Base-by-base conservation (phyloP, 1,140 invertebrate species). In the Magallana gigas region DNA sequence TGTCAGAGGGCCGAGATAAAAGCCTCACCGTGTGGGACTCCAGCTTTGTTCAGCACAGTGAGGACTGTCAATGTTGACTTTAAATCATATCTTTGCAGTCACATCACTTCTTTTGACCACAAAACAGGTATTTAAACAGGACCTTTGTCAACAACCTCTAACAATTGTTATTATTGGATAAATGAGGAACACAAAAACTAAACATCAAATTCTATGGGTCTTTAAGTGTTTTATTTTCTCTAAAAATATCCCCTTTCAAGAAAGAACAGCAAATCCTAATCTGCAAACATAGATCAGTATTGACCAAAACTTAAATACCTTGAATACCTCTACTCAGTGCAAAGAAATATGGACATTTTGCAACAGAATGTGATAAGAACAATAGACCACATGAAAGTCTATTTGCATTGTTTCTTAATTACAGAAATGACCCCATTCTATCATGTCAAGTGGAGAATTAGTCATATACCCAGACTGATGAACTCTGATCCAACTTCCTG, bases 131-230 rank as follows among this genome's bases (percentile, higher is more conserved):
- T 76, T 76, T 76, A 76, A 76, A 76, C 14, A 76, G 14, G 68
- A 76, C 23, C 18, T 76, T 76, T 76, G 68, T 76, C 68, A 76
- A 76, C 68, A 76, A 23, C 36, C 68, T 76, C 68, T 76, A 76
- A 76, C 68, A 76, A 76, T 76, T 76, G 68, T 76, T 76, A 76
- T 76, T 76, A 76, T 76, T 76, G 68, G 68, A 76, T 76, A 76
- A 76, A 76, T 76, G 68, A 29, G 68, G 23, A 76, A 76, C 23
- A 76, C 68, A 76, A 76, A 62, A 76, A 29, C 36, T 29, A 76
- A 29, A 76, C 68, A 76, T 29, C 23, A 76, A 76, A 76, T 76
- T 76, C 9, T 76, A 29, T 1, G 6, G 23, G 68, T 18, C 18
- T 76, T 76, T 76, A 76, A 76, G 68, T 76, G 68, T 76, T 76